Evolutionary conservation across 2,797 vertebrate species (phyloP).

Genomic region (Phataginus tricuspis): DNA sequence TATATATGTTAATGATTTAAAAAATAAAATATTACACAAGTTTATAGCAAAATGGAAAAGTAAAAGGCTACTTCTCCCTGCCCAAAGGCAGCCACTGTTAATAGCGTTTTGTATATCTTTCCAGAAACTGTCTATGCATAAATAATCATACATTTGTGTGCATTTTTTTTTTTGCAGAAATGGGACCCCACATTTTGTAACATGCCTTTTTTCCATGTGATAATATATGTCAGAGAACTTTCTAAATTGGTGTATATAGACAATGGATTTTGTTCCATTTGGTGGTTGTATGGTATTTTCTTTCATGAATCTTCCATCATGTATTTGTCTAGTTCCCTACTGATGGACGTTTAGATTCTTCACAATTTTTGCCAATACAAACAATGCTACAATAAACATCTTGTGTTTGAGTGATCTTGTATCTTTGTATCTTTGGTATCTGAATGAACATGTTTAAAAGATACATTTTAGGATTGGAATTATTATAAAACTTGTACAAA

Average conservation of each 20-base stretch:
- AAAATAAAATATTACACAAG: not conserved
- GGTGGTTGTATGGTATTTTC: not conserved
- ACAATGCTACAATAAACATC: not conserved
- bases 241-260: not conserved
- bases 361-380: slow-evolving; percentile 21
- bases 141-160: not conserved
- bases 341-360: not conserved
- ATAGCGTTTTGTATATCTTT: not conserved
- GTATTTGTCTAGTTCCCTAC: not conserved
- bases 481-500: not conserved
- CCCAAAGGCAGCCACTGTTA: not conserved
- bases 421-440: not conserved
- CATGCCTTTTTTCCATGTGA: not conserved
- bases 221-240: not conserved
- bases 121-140: not conserved
- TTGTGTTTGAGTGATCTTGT: not conserved
- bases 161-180: slow-evolving; percentile 18
- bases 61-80: not conserved
- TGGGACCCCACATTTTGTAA: not conserved
- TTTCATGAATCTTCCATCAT: not conserved
- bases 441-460: not conserved
- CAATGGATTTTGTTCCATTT: not conserved
- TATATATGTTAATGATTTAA: not conserved
- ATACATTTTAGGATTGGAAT: not conserved
- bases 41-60: not conserved